These are phyloP conservation scores for Eremophila alpestris DNA, from an alignment of 2,797 vertebrate genomes.

Conservation along the genomic window DNA sequence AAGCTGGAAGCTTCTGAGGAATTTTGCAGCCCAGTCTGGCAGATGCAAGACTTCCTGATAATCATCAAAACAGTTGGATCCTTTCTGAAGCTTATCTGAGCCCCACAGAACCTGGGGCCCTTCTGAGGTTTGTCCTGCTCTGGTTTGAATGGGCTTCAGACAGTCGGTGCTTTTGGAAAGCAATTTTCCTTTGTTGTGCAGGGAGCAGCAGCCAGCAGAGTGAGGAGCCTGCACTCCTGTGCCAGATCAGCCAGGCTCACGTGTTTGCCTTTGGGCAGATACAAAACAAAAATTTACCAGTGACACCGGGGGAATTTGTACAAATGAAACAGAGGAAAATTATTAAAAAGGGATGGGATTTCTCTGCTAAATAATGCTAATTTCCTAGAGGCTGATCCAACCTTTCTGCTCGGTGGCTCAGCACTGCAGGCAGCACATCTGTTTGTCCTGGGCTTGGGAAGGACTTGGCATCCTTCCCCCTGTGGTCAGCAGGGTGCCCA, in stretches of 20 bases:
- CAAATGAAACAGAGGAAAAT: not conserved
- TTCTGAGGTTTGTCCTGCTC: slow-evolving; percentile 33
- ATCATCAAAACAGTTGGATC: slow-evolving; percentile 24
- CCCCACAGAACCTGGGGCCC: slow-evolving; percentile 23
- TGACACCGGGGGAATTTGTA: not conserved
- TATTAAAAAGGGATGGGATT: slow-evolving; percentile 5
- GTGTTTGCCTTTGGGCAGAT: not conserved
- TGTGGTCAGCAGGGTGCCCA: slow-evolving; percentile 54
- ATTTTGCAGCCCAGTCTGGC: not conserved
- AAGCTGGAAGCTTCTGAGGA: not conserved
- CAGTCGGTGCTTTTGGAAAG: not conserved
- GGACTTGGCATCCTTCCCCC: slow-evolving; percentile 50
- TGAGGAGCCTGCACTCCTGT: not conserved
- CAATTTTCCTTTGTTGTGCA: not conserved
- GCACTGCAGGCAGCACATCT: slow-evolving; percentile 66
- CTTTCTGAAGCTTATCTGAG: slow-evolving; percentile 63
- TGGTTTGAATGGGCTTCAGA: slow-evolving; percentile 22
- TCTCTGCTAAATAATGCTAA: slow-evolving; percentile 51
- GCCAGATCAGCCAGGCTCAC: slow-evolving; percentile 3
- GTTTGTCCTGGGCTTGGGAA: slow-evolving; percentile 42
- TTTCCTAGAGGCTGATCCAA: slow-evolving; percentile 56
- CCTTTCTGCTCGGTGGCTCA: slow-evolving; percentile 23
- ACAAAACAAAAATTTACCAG: not conserved
- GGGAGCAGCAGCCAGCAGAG: not conserved
- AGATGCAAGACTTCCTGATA: not conserved